Conservation (phyloP, 2,113 vertebrate genomes). For the Shinisaurus crocodilurus region DNA sequence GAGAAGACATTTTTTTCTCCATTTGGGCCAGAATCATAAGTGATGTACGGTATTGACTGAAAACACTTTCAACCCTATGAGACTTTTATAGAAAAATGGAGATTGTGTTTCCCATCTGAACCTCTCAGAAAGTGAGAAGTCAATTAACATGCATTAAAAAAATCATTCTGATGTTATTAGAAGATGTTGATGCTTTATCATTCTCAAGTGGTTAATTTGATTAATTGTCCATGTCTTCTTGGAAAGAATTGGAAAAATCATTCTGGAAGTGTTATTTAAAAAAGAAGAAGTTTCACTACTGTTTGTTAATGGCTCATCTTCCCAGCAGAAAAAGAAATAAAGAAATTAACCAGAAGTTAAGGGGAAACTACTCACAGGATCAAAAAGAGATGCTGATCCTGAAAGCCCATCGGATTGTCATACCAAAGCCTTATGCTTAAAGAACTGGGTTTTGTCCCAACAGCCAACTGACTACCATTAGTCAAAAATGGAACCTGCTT, state of each 20-base stretch:
- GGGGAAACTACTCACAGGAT: too few relatives aligned
- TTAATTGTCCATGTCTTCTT: neutral
- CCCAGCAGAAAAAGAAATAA: neutral
- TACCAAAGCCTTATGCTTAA: neutral
- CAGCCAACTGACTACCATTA: neutral
- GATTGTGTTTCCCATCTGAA: conserved; percentile 57
- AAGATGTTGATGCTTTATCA: conserved; percentile 54
- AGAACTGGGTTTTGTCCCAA: neutral
- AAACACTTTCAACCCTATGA: conserved; percentile 42
- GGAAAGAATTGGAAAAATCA: too few relatives aligned
- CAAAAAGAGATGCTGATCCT: too few relatives aligned
- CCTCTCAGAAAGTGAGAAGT: conserved; percentile 64
- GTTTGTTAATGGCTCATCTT: too few relatives aligned
- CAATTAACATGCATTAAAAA: conserved; percentile 13
- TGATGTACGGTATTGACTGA: conserved; percentile 61
- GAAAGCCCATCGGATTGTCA: neutral
- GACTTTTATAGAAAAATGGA: conserved; percentile 49
- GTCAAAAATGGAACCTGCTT: neutral
- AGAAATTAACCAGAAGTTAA: conserved; percentile 25
- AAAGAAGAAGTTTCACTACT: too few relatives aligned
- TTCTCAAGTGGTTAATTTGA: conserved; percentile 50
- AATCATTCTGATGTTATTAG: conserved; percentile 27
- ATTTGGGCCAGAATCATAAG: conserved; percentile 55
- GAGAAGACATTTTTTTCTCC: conserved; percentile 46
- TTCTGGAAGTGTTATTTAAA: too few relatives aligned